Evolutionary conservation across 2,113 vertebrate species (phyloP), one percentile per base, ranked within the genome.

Genomic region (Cathartes aura): DNA sequence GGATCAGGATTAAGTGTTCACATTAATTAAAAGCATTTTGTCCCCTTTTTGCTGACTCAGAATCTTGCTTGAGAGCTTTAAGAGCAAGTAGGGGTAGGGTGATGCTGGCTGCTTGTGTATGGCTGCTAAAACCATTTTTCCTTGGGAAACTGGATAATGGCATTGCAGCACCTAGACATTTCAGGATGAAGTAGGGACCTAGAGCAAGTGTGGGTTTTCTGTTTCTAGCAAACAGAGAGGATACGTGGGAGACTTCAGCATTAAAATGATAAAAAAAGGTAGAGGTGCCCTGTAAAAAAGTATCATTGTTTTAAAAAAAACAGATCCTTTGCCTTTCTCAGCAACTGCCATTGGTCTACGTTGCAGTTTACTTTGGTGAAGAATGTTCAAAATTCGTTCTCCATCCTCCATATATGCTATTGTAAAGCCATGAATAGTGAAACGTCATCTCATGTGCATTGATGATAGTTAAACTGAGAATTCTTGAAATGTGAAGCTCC

Each of bases 371-470:
- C 15, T 85, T 66, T 53, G 26, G 11, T 38, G 53, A 76, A 86
- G 34, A 71, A 74, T 60, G 29, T 82, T 59, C 17, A 26, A 29
- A 78, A 43, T 79, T 67, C 0, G 0, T 63, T 76, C 19, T 78
- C 8, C 11, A 6, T 21, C 38, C 56, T 53, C 18, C 12, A 5
- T 38, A 13, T 24, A 17, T 40, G 15, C 52, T 67, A 30, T 27
- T 71, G 10, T 34, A 67, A 81, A 80, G 21, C 52, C 40, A 34
- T 45, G 29, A 80, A 45, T 15, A 68, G 16, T 18, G 52, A 58
- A 30, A 55, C 3, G 0, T 15, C 1, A 1, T 75, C 42, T 32
- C 16, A 3, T 3, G 1, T 82, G 8, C 15, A 16, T 30, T 50
- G 53, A 40, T 36, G 38, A 36, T 52, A 60, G 42, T 67, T 85